phyloP scores from a whole-genome alignment of 2,797 vertebrate genomes.

The Microtus agrestis region DNA sequence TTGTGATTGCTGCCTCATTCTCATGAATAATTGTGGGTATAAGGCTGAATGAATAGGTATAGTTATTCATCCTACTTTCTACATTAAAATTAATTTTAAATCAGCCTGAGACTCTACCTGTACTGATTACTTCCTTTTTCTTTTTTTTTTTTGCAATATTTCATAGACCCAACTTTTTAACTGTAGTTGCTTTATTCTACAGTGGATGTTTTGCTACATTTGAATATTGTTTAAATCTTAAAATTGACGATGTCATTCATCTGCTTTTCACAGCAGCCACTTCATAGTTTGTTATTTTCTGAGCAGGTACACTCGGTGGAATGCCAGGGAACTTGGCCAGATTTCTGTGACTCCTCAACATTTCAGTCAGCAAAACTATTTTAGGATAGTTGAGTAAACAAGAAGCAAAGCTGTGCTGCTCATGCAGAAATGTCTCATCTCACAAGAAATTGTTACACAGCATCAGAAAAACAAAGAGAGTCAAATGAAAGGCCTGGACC shows the following conservation, averaged over 20 bases:
- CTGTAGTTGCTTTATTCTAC: background rate
- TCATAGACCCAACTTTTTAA: background rate
- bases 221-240: background rate
- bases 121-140: background rate
- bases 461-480: background rate
- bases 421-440: background rate
- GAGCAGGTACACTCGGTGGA: background rate
- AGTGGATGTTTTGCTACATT: background rate
- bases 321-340: background rate
- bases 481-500: too few species aligned
- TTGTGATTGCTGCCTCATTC: background rate
- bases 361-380: background rate
- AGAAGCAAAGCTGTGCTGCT: background rate
- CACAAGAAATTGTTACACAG: background rate
- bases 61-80: background rate
- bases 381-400: background rate
- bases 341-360: rapidly evolving
- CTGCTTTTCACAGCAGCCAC: background rate
- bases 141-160: background rate
- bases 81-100: background rate
- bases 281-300: background rate
- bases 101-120: background rate
- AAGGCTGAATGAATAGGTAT: background rate
- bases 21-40: background rate
- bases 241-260: background rate